Evolutionary conservation across 2,888 invertebrate genomes (phyloP).

Genomic region (Acronicta alni): DNA sequence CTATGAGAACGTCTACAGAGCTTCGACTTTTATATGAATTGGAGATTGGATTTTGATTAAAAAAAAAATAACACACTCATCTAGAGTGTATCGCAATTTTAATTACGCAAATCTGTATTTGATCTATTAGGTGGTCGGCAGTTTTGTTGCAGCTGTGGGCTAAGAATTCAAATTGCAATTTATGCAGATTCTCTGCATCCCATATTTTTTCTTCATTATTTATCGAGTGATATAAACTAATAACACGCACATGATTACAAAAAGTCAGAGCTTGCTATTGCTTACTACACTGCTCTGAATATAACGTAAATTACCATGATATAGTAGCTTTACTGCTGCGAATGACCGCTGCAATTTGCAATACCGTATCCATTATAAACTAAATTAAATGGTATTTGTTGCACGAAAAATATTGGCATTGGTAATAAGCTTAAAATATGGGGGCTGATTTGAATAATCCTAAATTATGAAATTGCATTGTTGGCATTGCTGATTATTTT

Average conservation of each 20-base stretch:
- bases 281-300: too few species aligned
- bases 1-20: not conserved
- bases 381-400: constrained; percentile 10
- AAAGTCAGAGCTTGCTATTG: too few species aligned
- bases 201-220: too few species aligned
- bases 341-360: constrained; percentile 8
- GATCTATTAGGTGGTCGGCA: too few species aligned
- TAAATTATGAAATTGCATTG: constrained; percentile 3
- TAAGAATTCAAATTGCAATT: too few species aligned
- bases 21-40: not conserved
- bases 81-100: not conserved
- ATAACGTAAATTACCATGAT: constrained; percentile 6
- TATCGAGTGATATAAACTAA: too few species aligned
- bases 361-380: constrained; percentile 14
- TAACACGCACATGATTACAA: too few species aligned
- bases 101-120: too few species aligned
- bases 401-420: constrained; percentile 8
- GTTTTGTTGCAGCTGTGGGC: too few species aligned
- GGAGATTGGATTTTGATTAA: too few species aligned
- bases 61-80: too few species aligned
- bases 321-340: constrained; percentile 6
- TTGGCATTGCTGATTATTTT: not conserved
- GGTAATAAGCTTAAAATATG: constrained; percentile 21
- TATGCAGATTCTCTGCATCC: too few species aligned
- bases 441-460: constrained; percentile 30